Conservation (phyloP, 2,888 invertebrate species). For the Zelleria hepariella region DNA sequence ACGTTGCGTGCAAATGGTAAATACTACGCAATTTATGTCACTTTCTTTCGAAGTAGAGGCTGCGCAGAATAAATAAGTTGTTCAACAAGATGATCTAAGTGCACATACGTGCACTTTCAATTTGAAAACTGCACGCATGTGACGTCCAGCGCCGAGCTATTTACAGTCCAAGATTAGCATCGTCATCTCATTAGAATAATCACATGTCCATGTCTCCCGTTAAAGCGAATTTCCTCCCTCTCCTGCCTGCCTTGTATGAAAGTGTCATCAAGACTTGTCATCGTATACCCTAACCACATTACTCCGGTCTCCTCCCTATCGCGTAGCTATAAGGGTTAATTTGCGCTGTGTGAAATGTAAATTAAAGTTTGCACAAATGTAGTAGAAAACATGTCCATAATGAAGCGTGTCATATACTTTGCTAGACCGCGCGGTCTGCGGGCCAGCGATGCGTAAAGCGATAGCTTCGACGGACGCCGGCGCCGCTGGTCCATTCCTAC, state of each 20-base stretch:
- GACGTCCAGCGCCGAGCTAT: not conserved
- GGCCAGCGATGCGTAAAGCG: conserved; percentile 29
- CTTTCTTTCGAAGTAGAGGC: conserved; percentile 1
- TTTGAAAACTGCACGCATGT: not conserved
- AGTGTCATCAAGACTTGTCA: conserved; percentile 16
- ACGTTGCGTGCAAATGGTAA: not conserved
- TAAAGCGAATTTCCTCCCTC: not conserved
- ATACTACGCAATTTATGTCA: not conserved
- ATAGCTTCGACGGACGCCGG: conserved; percentile 7
- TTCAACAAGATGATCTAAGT: not conserved
- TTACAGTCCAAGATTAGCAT: not conserved
- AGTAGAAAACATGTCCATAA: conserved; percentile 10
- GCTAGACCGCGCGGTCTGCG: conserved; percentile 12
- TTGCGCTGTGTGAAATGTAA: not conserved
- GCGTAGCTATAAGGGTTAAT: not conserved
- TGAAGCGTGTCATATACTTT: conserved; percentile 15
- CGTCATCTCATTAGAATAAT: not conserved
- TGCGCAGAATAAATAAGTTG: not conserved
- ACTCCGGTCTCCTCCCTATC: not conserved
- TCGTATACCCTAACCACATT: conserved; percentile 8
- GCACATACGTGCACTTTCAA: not conserved
- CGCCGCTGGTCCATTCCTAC: not conserved
- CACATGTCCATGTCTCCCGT: not conserved
- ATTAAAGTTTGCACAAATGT: not conserved
- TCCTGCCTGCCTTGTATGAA: conserved; percentile 2